Base-by-base conservation (phyloP, 2,113 vertebrate genomes). In the Crocuta crocuta region DNA sequence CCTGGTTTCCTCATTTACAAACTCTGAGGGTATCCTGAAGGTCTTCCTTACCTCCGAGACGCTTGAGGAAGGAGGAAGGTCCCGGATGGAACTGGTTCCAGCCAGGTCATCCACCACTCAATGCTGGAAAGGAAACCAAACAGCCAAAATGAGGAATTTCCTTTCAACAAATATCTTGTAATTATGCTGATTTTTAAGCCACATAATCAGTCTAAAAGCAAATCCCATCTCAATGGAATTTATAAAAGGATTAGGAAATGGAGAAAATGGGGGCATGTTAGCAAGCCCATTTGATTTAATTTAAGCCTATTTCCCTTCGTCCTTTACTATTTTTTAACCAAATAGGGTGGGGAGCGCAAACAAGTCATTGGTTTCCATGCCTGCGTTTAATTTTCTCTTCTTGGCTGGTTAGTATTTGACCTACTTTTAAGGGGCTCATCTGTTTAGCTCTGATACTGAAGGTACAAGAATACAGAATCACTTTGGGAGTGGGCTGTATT, bases 191-290 rank as follows among this genome's bases (percentile, higher is more conserved):
- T 96, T 95, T 93, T 92, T 86, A 96, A 97, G 88, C 45, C 93
- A 89, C 39, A 13, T 63, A 91, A 97, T 92, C 90, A 97, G 71
- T 94, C 93, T 96, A 76, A 92, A 96, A 63, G 83, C 79, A 95
- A 98, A 98, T 97, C 87, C 90, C 63, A 94, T 89, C 95, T 95
- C 92, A 91, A 45, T 94, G 92, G 92, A 84, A 96, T 94, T 89
- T 97, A 95, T 93, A 94, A 98, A 96, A 96, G 96, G 97, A 97
- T 98, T 97, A 97, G 95, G 96, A 98, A 94, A 94, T 97, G 93
- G 78, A 73, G 73, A 95, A 89, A 80, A 95, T 39, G 43, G 61
- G 28, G 28, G 12, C 65, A 80, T 9, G 83, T 71, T 94, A 68
- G 84, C 94, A 95, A 94, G 55, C 48, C 71, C 63, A 61, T 95